Conservation (phyloP, 1,140 invertebrate genomes). For the Drosophila bocqueti region DNA sequence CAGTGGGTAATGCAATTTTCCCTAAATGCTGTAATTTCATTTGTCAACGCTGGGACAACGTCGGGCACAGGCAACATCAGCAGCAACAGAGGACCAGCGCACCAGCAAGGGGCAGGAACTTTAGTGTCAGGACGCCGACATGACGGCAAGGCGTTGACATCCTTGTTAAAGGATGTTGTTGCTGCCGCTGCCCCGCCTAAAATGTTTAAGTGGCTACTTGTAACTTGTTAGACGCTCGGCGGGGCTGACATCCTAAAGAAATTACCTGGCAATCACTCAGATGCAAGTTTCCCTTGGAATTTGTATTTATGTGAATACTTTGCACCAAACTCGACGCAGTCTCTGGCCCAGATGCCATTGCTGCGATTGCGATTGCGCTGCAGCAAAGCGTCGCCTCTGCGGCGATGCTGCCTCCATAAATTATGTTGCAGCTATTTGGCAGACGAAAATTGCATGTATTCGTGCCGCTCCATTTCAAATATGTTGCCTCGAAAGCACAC, state of each 20-base stretch:
- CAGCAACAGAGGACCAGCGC: not conserved
- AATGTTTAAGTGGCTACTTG: constrained; percentile 47
- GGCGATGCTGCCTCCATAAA: constrained; percentile 48
- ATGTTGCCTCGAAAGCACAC: not conserved
- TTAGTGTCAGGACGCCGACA: constrained; percentile 36
- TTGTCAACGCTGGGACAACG: constrained; percentile 30
- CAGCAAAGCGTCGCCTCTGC: constrained; percentile 24
- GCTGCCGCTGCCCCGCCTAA: constrained; percentile 30
- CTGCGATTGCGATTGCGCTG: constrained; percentile 39
- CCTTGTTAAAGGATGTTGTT: constrained; percentile 39
- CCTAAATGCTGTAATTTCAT: constrained; percentile 67
- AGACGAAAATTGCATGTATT: constrained; percentile 34
- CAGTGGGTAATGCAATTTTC: constrained; percentile 61
- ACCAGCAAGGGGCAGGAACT: constrained; percentile 5
- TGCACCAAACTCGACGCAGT: constrained; percentile 13
- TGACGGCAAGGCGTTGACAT: constrained; percentile 37
- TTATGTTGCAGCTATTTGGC: constrained; percentile 57
- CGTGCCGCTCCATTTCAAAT: constrained; percentile 48
- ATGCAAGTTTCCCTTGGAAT: constrained; percentile 5
- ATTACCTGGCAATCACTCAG: constrained; percentile 28
- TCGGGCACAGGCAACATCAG: not conserved
- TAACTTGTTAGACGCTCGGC: constrained; percentile 38
- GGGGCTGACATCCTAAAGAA: constrained; percentile 28
- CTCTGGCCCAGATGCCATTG: constrained; percentile 25
- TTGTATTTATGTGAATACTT: constrained; percentile 1